Percentiles rank a stretch among this genome's conserved stretches.
Conservation (phyloP, 2,113 vertebrate species). For the Zootoca vivipara region DNA sequence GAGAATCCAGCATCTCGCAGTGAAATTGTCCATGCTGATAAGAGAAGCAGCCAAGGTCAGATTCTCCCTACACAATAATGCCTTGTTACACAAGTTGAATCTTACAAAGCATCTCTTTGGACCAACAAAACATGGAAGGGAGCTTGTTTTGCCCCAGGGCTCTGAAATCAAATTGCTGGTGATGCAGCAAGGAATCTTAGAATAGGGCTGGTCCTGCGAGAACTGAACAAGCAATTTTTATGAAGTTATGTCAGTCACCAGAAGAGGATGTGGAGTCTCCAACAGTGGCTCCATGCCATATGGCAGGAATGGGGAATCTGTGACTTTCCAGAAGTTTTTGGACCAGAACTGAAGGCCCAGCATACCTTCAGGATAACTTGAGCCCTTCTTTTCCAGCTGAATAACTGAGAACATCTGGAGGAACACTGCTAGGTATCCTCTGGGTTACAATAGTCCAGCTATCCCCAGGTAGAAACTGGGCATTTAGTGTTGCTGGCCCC, state of each 20-base stretch:
- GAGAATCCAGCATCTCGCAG: background rate
- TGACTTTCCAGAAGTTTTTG: background rate
- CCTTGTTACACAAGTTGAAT: slow-evolving; percentile 54
- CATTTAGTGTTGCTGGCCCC: too few relatives aligned
- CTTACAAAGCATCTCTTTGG: slow-evolving; percentile 56
- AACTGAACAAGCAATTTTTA: background rate
- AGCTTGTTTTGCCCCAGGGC: slow-evolving; percentile 66
- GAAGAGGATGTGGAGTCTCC: background rate
- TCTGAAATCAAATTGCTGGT: background rate
- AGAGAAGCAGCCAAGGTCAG: slow-evolving; percentile 2
- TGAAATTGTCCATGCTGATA: slow-evolving; percentile 19
- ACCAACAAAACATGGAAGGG: slow-evolving; percentile 53
- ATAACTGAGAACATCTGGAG: too few relatives aligned
- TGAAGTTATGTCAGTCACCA: background rate
- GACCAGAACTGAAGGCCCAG: background rate
- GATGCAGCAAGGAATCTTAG: background rate
- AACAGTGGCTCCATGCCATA: too few relatives aligned
- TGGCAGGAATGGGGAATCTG: background rate
- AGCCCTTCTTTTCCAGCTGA: too few relatives aligned
- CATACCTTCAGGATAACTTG: background rate
- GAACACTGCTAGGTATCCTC: too few relatives aligned
- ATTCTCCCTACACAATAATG: background rate
- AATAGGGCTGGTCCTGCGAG: background rate
- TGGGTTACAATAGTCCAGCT: too few relatives aligned
- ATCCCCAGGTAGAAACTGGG: too few relatives aligned